Base-by-base conservation (phyloP, 2,113 vertebrate genomes). In the Dolichallabes microphthalmus region DNA sequence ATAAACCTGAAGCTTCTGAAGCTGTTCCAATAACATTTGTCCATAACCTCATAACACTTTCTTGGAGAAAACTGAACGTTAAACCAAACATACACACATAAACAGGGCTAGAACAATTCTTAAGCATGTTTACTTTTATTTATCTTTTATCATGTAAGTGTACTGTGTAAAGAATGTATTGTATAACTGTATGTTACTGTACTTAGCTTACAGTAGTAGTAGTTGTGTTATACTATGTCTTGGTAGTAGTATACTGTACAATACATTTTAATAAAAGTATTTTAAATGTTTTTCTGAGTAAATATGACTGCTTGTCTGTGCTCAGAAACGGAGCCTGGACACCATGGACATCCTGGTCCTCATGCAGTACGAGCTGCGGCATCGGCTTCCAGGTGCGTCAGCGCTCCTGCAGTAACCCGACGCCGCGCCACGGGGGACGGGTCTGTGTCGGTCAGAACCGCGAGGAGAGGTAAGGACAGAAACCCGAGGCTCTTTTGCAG, bases 361-460 rank as follows among this genome's bases (percentile, higher is more conserved):
- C 96, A 74, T 99, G 98, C 94, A 99, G 97, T 92, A 99, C 98
- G 82, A 97, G 95, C 86, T 99, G 98, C 55, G 97, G 97, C 74
- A 98, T 99, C 58, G 98, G 98, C 91, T 99, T 99, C 93, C 98
- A 98, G 93, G 98, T 98, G 80, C 98, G 98, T 0, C 98, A 99
- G 87, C 96, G 98, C 2, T 97, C 97, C 86, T 99, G 98, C 93
- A 99, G 97, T 93, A 99, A 99, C 91, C 98, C 98, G 19, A 96
- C 96, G 0, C 98, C 98, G 22, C 94, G 97, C 20, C 96, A 99
- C 0, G 98, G 98, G 1, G 98, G 98, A 66, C 94, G 97, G 0
- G 98, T 99, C 87, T 99, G 98, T 61, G 97, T 99, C 90, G 98
- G 98, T 15, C 98, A 99, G 94, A 99, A 98, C 91, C 96, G 97